A percentile compares a stretch with the other conserved stretches of the same genome.
Conservation (phyloP, 2,888 invertebrate genomes). For the Syritta pipiens region DNA sequence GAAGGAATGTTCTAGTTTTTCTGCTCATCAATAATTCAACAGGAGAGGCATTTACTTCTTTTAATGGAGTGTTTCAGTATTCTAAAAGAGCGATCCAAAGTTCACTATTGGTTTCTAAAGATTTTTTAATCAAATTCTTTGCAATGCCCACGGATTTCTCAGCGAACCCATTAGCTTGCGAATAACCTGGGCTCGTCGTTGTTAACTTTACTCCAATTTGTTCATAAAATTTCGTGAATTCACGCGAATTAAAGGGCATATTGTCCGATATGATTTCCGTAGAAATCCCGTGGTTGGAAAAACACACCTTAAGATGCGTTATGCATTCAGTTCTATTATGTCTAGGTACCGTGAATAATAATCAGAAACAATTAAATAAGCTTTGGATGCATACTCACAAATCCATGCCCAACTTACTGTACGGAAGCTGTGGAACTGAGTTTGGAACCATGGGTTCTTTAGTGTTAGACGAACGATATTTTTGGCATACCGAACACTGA, state of each 20-base stretch:
- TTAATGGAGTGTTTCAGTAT: neutral
- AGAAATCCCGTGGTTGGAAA: constrained; percentile 69
- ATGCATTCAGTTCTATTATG: constrained; percentile 42
- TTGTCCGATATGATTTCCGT: constrained; percentile 65
- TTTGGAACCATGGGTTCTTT: constrained; percentile 60
- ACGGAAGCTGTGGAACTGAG: no score
- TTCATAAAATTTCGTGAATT: constrained; percentile 68
- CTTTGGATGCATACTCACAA: constrained; percentile 66
- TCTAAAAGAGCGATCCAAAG: neutral
- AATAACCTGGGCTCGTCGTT: constrained; percentile 68
- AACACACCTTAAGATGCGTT: no score
- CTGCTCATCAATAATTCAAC: constrained; percentile 1
- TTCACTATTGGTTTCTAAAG: constrained; percentile 25
- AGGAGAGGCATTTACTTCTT: neutral
- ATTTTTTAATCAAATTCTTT: constrained; percentile 66
- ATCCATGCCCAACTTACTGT: constrained; percentile 72
- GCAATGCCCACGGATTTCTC: constrained; percentile 68
- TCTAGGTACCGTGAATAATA: constrained; percentile 70
- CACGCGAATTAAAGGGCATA: constrained; percentile 65
- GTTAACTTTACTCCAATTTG: constrained; percentile 45
- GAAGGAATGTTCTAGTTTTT: neutral
- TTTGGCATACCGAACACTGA: constrained; percentile 48
- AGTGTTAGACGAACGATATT: constrained; percentile 25
- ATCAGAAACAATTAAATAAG: constrained; percentile 70
- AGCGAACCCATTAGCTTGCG: constrained; percentile 70